These are phyloP conservation scores for Drosophila subquinaria DNA, from an alignment of 2,888 invertebrate genomes.

Conservation along the genomic window DNA sequence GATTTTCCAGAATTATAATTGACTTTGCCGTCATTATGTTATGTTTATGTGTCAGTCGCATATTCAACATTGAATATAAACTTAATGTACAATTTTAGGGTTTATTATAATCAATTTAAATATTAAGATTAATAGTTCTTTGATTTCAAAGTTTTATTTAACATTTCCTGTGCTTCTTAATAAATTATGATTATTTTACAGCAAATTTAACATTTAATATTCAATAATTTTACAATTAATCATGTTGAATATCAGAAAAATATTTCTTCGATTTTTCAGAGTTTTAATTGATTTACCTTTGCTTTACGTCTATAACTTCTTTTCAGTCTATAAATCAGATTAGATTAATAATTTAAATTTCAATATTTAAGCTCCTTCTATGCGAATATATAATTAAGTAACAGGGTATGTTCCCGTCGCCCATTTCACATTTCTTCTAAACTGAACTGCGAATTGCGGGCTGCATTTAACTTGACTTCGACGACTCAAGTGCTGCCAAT, in stretches of 20 bases:
- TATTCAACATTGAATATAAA: background rate
- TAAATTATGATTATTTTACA: no score
- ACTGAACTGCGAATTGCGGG: conserved; percentile 27
- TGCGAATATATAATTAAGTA: background rate
- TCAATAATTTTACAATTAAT: no score
- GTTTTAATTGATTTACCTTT: background rate
- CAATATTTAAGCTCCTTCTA: no score
- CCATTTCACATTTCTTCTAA: background rate
- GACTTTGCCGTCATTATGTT: background rate
- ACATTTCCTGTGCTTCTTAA: no score
- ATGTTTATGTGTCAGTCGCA: background rate
- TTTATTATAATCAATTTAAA: background rate
- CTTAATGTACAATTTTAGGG: background rate
- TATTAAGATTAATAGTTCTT: no score
- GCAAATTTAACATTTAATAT: no score
- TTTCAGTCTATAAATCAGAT: no score
- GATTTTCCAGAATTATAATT: background rate
- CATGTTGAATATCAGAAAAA: background rate
- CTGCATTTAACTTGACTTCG: conserved; percentile 57
- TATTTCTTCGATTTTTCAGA: background rate
- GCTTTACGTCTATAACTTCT: background rate
- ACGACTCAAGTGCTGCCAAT: conserved; percentile 61
- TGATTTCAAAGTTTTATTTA: no score
- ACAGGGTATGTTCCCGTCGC: conserved; percentile 14
- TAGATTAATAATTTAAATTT: no score